Evolutionary conservation across 2,888 invertebrate genomes (phyloP).

Genomic region (Rhamphomyia laevipes): DNA sequence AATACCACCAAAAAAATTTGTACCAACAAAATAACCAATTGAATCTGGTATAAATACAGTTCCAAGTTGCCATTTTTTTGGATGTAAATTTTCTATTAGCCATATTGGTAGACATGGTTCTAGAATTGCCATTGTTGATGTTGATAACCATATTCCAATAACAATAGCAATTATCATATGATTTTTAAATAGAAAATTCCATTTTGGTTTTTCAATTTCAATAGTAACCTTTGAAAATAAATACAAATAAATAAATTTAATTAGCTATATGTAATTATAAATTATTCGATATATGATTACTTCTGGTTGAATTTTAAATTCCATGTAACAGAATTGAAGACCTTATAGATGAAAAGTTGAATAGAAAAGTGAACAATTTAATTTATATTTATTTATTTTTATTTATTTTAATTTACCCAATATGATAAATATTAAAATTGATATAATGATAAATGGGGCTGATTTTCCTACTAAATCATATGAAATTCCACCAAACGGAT

Average conservation of each 20-base stretch:
- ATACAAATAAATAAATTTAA: background rate
- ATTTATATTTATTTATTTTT: background rate
- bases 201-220: conserved; percentile 33
- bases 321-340: conserved; percentile 30
- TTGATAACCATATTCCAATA: conserved; percentile 63
- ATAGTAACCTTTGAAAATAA: conserved; percentile 14
- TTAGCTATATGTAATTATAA: background rate
- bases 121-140: conserved; percentile 69
- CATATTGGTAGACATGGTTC: conserved; percentile 77
- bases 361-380: background rate
- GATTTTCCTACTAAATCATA: conserved; percentile 66
- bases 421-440: conserved; percentile 44
- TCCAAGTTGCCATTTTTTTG: conserved; percentile 56
- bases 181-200: conserved; percentile 47
- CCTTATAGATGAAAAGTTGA: conserved; percentile 9
- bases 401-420: conserved; percentile 32
- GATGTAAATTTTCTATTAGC: conserved; percentile 34
- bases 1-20: conserved; percentile 61
- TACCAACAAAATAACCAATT: conserved; percentile 69
- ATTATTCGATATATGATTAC: conserved; percentile 14
- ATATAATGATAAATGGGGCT: conserved; percentile 60
- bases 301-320: conserved; percentile 30
- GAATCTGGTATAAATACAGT: conserved; percentile 79
- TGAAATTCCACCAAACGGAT: conserved; percentile 67
- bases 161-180: conserved; percentile 50